These are phyloP conservation scores for Aphelenchoides fujianensis DNA, from an alignment of 1,140 invertebrate genomes.

Conservation along the genomic window DNA sequence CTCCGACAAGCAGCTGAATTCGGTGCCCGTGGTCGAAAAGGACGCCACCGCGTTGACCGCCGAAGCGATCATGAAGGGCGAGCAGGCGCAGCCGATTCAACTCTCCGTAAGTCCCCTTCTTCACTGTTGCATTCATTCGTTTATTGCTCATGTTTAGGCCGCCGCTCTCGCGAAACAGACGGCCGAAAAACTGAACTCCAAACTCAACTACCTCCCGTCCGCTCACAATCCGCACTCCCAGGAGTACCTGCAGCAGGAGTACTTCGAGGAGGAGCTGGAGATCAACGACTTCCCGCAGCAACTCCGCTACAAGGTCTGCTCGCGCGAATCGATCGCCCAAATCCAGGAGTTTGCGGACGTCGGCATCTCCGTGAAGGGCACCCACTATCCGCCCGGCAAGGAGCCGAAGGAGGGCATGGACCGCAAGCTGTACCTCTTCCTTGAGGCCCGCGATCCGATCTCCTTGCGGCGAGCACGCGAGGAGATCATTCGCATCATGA, in stretches of 20 bases:
- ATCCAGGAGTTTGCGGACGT: constrained; percentile 82
- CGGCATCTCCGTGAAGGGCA: constrained; percentile 95
- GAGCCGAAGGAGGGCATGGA: constrained; percentile 76
- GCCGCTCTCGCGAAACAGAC: constrained; percentile 65
- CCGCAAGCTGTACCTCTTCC: constrained; percentile 92
- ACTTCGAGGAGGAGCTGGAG: constrained; percentile 97
- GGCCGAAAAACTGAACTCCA: constrained; percentile 92
- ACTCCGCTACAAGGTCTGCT: constrained; percentile 94
- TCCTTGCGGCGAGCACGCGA: constrained; percentile 95
- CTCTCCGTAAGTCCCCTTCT: constrained; percentile 1
- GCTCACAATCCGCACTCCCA: constrained; percentile 70
- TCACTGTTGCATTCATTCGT: not conserved
- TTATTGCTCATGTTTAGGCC: constrained; percentile 29
- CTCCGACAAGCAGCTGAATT: constrained; percentile 77
- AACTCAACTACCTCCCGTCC: constrained; percentile 87
- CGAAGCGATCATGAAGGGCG: constrained; percentile 74
- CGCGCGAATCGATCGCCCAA: constrained; percentile 71
- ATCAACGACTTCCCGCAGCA: constrained; percentile 99
- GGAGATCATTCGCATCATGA: constrained; percentile 94
- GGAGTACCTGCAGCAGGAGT: constrained; percentile 68
- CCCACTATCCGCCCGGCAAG: constrained; percentile 86
- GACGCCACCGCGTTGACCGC: constrained; percentile 82
- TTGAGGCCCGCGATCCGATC: constrained; percentile 93
- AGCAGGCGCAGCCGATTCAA: constrained; percentile 46
- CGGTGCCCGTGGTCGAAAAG: constrained; percentile 77